Evolutionary conservation across 2,797 vertebrate genomes (phyloP).

Genomic region (Clarias fuscus): DNA sequence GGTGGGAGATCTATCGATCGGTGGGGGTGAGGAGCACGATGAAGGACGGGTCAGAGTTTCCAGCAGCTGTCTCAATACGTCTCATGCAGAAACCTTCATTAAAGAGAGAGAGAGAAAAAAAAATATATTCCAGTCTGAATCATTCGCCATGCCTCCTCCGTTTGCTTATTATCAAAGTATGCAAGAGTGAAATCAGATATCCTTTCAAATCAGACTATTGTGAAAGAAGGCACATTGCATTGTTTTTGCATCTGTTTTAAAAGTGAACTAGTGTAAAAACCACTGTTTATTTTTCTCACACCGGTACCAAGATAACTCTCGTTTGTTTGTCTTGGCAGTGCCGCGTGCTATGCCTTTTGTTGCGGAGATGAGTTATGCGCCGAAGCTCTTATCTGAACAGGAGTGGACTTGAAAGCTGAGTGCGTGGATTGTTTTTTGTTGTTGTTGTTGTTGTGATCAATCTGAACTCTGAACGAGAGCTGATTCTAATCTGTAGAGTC

Average conservation of each 20-base stretch:
- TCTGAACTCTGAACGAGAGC: constrained; percentile 31
- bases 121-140: constrained; percentile 16
- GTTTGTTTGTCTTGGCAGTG: constrained; percentile 48
- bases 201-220: constrained; percentile 1
- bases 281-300: constrained; percentile 29
- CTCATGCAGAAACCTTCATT: background rate
- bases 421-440: constrained; percentile 2
- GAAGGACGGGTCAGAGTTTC: constrained; percentile 42
- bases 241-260: background rate
- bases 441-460: constrained; percentile 32
- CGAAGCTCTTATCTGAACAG: constrained; percentile 43
- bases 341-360: constrained; percentile 23
- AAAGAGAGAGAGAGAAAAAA: background rate
- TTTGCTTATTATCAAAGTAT: constrained; percentile 14
- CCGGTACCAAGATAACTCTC: constrained; percentile 27
- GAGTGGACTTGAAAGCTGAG: constrained; percentile 22
- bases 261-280: background rate
- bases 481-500: constrained; percentile 45
- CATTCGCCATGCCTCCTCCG: constrained; percentile 17
- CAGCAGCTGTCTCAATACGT: constrained; percentile 30
- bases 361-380: constrained; percentile 30
- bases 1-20: constrained; percentile 39
- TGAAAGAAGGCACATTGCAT: background rate
- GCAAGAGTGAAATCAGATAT: background rate
- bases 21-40: constrained; percentile 6